These are phyloP conservation scores for Dyspetes luteomarginatus DNA, from an alignment of 2,888 invertebrate species.

Conservation along the genomic window DNA sequence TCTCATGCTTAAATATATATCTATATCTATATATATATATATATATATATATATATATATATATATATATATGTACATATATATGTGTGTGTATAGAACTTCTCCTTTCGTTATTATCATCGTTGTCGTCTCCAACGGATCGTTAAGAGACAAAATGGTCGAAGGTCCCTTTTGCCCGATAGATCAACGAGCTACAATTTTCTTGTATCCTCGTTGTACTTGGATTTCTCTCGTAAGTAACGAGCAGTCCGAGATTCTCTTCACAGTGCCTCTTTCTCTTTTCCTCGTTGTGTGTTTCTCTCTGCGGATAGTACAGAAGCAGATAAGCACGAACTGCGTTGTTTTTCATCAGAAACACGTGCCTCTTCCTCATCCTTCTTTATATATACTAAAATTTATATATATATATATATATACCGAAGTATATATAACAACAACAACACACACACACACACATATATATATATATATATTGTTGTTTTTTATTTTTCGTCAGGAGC, in stretches of 20 bases:
- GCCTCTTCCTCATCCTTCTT: not conserved
- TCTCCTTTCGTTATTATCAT: constrained; percentile 43
- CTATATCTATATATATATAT: not conserved
- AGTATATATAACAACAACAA: too few relatives aligned
- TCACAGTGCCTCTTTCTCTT: not conserved
- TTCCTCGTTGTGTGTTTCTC: not conserved
- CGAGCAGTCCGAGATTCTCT: not conserved
- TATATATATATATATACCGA: not conserved
- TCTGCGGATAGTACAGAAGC: constrained; percentile 1
- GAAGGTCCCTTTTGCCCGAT: constrained; percentile 48
- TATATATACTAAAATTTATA: not conserved
- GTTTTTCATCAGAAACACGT: constrained; percentile 14
- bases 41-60: too few relatives aligned
- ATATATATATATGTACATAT: not conserved
- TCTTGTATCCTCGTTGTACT: constrained; percentile 4
- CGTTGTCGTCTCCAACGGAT: constrained; percentile 18
- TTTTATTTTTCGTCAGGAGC: too few relatives aligned
- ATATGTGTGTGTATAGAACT: constrained; percentile 19
- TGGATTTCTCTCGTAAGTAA: not conserved
- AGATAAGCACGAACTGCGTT: constrained; percentile 14
- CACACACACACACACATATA: too few relatives aligned
- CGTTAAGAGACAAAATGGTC: constrained; percentile 33
- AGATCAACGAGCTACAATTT: constrained; percentile 9
- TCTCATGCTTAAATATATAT: too few relatives aligned
- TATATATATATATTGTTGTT: too few relatives aligned